Evolutionary conservation across 2,113 vertebrate species (phyloP), one percentile per base, ranked within the genome.

Genomic region (Sterrhoptilus dennistouni): DNA sequence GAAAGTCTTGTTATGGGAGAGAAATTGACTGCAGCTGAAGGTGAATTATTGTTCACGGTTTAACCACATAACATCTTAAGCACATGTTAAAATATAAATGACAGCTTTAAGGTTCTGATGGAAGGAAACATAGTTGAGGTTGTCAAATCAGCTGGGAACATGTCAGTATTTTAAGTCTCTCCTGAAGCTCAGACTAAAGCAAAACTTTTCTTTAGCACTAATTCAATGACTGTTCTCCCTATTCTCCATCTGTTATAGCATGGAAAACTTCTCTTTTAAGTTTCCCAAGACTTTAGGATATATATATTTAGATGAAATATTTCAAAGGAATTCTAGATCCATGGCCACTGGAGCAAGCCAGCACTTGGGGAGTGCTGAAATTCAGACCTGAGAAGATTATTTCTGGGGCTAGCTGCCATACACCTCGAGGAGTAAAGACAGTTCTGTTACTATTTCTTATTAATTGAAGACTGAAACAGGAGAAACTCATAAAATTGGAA

Each of bases 21-120:
- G 74, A 65, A 95, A 47, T 35, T 66, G 57, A 92, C 64, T 85
- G 56, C 82, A 83, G 47, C 87, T 82, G 82, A 83, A 87, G 69
- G 52, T 95, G 93, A 98, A 83, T 95, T 94, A 95, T 38, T 89
- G 80, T 60, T 74, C 52, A 31, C 8, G 2, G 69, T 83, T 94
- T 95, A 94, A 83, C 90, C 54, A 33, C 50, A 36, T 53, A 93
- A 89, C 56, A 47, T 95, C 70, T 84, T 93, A 96, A 92, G 86
- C 61, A 89, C 89, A 79, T 78, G 27, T 57, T 92, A 90, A 87
- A 68, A 82, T 76, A 61, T 90, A 92, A 84, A 66, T 80, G 87
- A 63, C 89, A 93, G 56, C 36, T 92, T 71, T 79, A 93, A 84
- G 68, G 63, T 87, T 81, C 42, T 69, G 52, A 60, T 53, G 69